A percentile compares a stretch with the other conserved stretches of the same genome.
phyloP scores from a whole-genome alignment of 2,888 invertebrate species.

The Lacanobia wlatinum region DNA sequence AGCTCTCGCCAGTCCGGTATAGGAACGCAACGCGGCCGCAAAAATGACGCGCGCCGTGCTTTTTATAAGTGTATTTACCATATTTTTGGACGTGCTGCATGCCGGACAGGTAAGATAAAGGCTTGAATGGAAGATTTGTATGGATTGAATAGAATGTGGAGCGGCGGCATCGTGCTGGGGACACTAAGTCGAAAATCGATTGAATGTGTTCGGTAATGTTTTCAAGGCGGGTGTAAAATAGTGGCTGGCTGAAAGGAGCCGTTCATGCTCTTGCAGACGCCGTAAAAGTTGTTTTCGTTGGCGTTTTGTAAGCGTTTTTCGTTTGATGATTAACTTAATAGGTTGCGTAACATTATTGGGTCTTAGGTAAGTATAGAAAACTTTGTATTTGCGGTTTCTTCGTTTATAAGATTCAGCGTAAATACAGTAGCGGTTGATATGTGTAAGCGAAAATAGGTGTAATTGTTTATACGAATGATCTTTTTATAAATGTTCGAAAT shows the following conservation, averaged over 20 bases:
- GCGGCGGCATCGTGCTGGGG: slow-evolving; percentile 57
- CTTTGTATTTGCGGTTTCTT: slow-evolving; percentile 27
- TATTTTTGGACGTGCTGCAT: slow-evolving; percentile 91
- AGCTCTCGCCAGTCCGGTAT: slow-evolving; percentile 77
- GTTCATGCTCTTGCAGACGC: slow-evolving; percentile 76
- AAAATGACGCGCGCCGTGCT: slow-evolving; percentile 92
- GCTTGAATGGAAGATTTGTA: slow-evolving; percentile 58
- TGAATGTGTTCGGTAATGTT: slow-evolving; percentile 85
- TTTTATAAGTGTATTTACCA: slow-evolving; percentile 91
- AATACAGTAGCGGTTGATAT: slow-evolving; percentile 4
- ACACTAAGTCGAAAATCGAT: slow-evolving; percentile 87
- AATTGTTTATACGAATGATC: slow-evolving; percentile 41
- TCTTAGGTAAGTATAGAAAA: slow-evolving; percentile 29
- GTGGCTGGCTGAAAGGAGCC: slow-evolving; percentile 83
- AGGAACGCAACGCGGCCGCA: slow-evolving; percentile 87
- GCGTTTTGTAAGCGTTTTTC: slow-evolving; percentile 69
- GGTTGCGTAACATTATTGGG: slow-evolving; percentile 78
- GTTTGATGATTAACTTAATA: slow-evolving; percentile 63
- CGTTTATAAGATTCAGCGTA: slow-evolving; percentile 16
- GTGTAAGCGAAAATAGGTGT: background rate
- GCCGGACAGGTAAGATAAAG: slow-evolving; percentile 89
- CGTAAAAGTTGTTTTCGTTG: slow-evolving; percentile 82
- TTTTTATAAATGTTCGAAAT: slow-evolving; percentile 33
- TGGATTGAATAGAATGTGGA: slow-evolving; percentile 51
- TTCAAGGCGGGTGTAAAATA: slow-evolving; percentile 85